Conservation (phyloP, 2,113 vertebrate genomes). For the Microtus pennsylvanicus region DNA sequence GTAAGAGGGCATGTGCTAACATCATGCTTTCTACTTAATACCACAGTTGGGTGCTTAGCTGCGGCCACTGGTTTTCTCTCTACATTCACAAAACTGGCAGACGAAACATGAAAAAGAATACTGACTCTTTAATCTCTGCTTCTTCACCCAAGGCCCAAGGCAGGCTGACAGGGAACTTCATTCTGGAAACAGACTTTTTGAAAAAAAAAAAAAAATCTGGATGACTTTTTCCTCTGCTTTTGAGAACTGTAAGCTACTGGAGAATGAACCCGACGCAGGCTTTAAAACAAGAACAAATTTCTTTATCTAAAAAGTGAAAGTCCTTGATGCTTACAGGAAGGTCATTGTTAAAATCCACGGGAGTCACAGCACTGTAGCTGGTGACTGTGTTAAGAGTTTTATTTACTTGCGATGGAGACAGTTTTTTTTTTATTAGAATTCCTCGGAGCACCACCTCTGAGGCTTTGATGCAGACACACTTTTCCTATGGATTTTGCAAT, state of each 20-base stretch:
- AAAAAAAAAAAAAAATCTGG: slow-evolving; percentile 80
- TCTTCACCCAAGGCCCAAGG: slow-evolving; percentile 93
- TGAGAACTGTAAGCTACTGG: slow-evolving; percentile 87
- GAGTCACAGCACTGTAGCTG: slow-evolving; percentile 84
- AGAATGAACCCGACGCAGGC: slow-evolving; percentile 87
- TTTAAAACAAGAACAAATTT: slow-evolving; percentile 89
- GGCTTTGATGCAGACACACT: slow-evolving; percentile 84
- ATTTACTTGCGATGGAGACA: slow-evolving; percentile 85
- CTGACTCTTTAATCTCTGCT: slow-evolving; percentile 94
- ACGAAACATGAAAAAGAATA: slow-evolving; percentile 96
- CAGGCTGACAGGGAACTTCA: slow-evolving; percentile 93
- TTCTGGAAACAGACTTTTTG: slow-evolving; percentile 88
- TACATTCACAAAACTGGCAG: slow-evolving; percentile 92
- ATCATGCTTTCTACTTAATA: slow-evolving; percentile 80
- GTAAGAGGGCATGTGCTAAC: slow-evolving; percentile 24
- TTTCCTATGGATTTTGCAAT: slow-evolving; percentile 88
- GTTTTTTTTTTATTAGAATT: slow-evolving; percentile 80
- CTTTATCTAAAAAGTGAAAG: slow-evolving; percentile 89
- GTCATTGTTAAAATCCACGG: slow-evolving; percentile 89
- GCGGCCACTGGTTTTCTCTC: slow-evolving; percentile 86
- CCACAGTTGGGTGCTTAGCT: slow-evolving; percentile 84
- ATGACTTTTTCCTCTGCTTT: slow-evolving; percentile 89
- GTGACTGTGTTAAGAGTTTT: slow-evolving; percentile 84
- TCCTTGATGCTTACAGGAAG: slow-evolving; percentile 90
- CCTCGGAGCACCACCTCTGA: slow-evolving; percentile 82